Conservation (phyloP, 2,888 invertebrate species). For the Diloba caeruleocephala region DNA sequence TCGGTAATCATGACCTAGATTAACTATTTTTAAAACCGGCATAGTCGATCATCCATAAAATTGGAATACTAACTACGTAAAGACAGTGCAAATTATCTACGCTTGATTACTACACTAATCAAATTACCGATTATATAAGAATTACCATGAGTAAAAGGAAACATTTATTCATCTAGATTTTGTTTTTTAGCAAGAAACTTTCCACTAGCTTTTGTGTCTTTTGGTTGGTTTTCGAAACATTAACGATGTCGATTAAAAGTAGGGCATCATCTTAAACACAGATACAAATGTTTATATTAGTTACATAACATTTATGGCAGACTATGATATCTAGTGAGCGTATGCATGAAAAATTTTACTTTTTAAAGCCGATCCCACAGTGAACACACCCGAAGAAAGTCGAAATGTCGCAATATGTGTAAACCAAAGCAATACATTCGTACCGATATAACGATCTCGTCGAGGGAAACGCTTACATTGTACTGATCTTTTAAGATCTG, state of each 20-base stretch:
- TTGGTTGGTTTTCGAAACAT: background rate
- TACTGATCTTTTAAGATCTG: background rate
- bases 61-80: constrained; percentile 22
- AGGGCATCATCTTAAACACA: constrained; percentile 11
- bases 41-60: constrained; percentile 23
- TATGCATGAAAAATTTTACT: constrained; percentile 47
- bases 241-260: constrained; percentile 11
- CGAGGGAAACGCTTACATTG: constrained; percentile 18
- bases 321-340: constrained; percentile 24
- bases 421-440: constrained; percentile 38
- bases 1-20: constrained; percentile 21
- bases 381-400: constrained; percentile 42
- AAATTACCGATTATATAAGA: constrained; percentile 27
- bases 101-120: constrained; percentile 21
- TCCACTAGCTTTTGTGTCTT: background rate
- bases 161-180: background rate
- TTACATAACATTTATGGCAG: constrained; percentile 37
- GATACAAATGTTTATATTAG: constrained; percentile 16
- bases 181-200: constrained; percentile 18
- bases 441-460: constrained; percentile 19
- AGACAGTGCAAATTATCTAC: constrained; percentile 2
- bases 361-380: constrained; percentile 42
- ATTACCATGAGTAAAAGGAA: constrained; percentile 1
- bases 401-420: constrained; percentile 44
- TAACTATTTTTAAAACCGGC: constrained; percentile 11